Evolutionary conservation across 2,888 invertebrate genomes (phyloP).

Genomic region (Tethea ocularis): DNA sequence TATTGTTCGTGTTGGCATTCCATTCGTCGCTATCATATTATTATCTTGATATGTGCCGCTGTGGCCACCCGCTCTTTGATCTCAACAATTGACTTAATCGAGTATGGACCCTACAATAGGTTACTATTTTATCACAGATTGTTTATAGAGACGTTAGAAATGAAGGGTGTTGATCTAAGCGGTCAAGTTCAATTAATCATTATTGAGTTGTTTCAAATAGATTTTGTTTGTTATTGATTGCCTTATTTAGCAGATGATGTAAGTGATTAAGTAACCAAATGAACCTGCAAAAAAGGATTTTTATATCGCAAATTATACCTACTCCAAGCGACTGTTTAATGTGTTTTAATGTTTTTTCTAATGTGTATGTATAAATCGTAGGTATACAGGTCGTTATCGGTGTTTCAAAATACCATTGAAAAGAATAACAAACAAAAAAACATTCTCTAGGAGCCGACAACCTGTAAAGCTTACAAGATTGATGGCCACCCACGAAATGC

Average conservation of each 20-base stretch:
- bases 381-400: not conserved
- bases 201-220: slow-evolving; percentile 19
- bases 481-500: slow-evolving; percentile 72
- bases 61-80: slow-evolving; percentile 48
- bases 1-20: slow-evolving; percentile 49
- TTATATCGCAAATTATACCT: too few species aligned
- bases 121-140: slow-evolving; percentile 53
- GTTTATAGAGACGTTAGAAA: slow-evolving; percentile 38
- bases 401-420: not conserved
- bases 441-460: slow-evolving; percentile 42
- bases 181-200: slow-evolving; percentile 21
- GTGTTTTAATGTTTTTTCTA: too few species aligned
- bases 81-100: slow-evolving; percentile 69
- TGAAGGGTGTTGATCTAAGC: slow-evolving; percentile 29
- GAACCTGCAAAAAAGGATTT: too few species aligned
- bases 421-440: slow-evolving; percentile 17
- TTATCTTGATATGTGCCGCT: slow-evolving; percentile 35
- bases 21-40: slow-evolving; percentile 43
- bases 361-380: too few species aligned
- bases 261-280: not conserved
- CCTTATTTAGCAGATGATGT: not conserved
- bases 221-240: not conserved
- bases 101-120: slow-evolving; percentile 58
- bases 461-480: slow-evolving; percentile 54
- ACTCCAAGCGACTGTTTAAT: too few species aligned